Evolutionary conservation across 2,888 invertebrate species (phyloP).

Genomic region (Macaria liturata): DNA sequence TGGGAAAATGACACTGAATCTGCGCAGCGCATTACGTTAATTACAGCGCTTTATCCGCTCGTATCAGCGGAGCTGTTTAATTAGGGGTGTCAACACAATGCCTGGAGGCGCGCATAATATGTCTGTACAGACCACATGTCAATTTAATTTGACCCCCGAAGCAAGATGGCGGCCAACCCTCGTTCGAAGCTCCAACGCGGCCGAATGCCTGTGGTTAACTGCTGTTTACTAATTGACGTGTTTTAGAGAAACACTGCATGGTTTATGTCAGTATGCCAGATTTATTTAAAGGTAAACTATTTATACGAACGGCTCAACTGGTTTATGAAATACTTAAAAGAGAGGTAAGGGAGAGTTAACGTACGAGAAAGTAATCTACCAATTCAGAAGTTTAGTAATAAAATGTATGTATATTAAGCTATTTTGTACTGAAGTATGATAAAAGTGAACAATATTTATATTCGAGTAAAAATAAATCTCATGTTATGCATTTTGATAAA

Average conservation of each 20-base stretch:
- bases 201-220: conserved; percentile 70
- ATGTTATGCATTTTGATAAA: too few species aligned
- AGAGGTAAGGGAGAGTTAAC: too few species aligned
- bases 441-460: too few species aligned
- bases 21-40: conserved; percentile 67
- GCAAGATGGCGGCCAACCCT: conserved; percentile 76
- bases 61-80: conserved; percentile 72
- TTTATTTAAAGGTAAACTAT: conserved; percentile 44
- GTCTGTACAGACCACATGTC: conserved; percentile 78
- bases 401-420: too few species aligned
- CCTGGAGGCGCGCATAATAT: conserved; percentile 68
- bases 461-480: too few species aligned
- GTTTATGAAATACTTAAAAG: conserved; percentile 24
- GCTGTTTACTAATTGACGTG: conserved; percentile 73
- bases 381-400: too few species aligned
- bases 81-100: conserved; percentile 80
- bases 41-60: conserved; percentile 71
- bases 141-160: conserved; percentile 80
- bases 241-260: conserved; percentile 68
- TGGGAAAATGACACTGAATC: conserved; percentile 57
- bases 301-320: conserved; percentile 23
- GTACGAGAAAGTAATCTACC: too few species aligned
- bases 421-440: too few species aligned
- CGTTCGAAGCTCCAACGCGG: conserved; percentile 49
- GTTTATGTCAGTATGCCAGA: conserved; percentile 55